Evolutionary conservation across 2,888 invertebrate species (phyloP), one percentile per base, ranked within the genome.

Genomic region (Morpho helenor): DNA sequence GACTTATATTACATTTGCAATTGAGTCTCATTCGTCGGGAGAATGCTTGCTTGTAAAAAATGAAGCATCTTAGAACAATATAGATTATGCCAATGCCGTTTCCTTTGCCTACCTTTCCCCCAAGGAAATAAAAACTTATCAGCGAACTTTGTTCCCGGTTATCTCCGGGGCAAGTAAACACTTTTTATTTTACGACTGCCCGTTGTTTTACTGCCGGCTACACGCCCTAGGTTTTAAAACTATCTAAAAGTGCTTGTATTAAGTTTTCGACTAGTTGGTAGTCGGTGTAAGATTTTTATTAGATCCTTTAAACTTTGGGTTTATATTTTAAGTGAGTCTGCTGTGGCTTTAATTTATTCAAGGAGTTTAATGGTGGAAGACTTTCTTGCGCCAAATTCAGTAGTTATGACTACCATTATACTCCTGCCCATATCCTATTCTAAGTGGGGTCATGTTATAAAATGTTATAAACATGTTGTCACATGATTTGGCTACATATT

Each of bases 121-220:
- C 57, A 52, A 58, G 61, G 82, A 83, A 85, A 88, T 89, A 88
- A 90, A 89, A 88, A 87, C 81, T 87, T 89, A 88, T 88, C 87
- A 84, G 75, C 71, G 72, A 89, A 88, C 82, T 88, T 87, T 82
- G 82, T 82, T 77, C 79, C 75, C 77, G 57, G 82, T 82, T 88
- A 88, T 89, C 88, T 87, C 72, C 71, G 75, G 78, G 76, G 78
- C 78, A 77, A 85, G 87, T 82, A 88, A 87, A 89, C 86, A 87
- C 82, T 87, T 87, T 87, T 88, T 87, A 83, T 85, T 87, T 87
- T 87, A 86, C 80, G 83, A 77, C 79, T 82, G 70, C 79, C 80
- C 77, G 75, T 73, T 72, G 76, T 79, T 85, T 84, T 86, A 83
- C 77, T 77, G 71, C 76, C 72, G 62, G 48, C 58, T 52, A 53